Percentiles rank a stretch among this genome's conserved stretches.
Conservation (phyloP, 2,888 invertebrate genomes). For the Aporophyla nigra region DNA sequence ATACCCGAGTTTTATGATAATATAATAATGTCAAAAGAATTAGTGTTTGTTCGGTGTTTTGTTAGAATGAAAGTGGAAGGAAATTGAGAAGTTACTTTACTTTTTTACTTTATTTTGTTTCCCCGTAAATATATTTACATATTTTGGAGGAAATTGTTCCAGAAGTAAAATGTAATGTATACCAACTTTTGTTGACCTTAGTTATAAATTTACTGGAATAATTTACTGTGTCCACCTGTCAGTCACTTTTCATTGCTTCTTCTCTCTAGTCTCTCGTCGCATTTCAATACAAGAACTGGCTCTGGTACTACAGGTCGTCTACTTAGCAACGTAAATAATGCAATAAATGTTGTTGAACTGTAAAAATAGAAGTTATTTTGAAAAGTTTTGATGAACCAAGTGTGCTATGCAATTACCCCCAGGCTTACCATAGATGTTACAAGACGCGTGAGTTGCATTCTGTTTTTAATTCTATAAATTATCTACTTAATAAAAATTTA, state of each 20-base stretch:
- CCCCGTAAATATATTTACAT: not conserved
- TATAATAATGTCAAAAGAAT: constrained; percentile 29
- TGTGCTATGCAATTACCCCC: no score
- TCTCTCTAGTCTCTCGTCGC: not conserved
- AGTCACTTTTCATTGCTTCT: not conserved
- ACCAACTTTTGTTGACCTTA: not conserved
- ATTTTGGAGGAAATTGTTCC: not conserved
- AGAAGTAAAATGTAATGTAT: not conserved
- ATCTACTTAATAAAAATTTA: not conserved
- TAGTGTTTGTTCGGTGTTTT: not conserved
- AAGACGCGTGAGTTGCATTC: not conserved
- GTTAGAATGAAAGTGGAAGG: constrained; percentile 1
- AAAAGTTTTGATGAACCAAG: no score
- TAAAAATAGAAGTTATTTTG: no score
- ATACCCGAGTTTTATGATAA: constrained; percentile 33
- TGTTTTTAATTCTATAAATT: not conserved
- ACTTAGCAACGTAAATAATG: not conserved
- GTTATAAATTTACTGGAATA: not conserved
- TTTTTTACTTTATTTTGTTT: not conserved
- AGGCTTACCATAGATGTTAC: not conserved
- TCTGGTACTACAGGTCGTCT: no score
- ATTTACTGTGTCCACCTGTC: not conserved
- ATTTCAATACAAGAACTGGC: not conserved
- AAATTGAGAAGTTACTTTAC: constrained; percentile 7
- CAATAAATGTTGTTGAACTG: no score